Evolutionary conservation across 2,888 invertebrate species (phyloP).

Genomic region (Lordiphosa andalusiaca): DNA sequence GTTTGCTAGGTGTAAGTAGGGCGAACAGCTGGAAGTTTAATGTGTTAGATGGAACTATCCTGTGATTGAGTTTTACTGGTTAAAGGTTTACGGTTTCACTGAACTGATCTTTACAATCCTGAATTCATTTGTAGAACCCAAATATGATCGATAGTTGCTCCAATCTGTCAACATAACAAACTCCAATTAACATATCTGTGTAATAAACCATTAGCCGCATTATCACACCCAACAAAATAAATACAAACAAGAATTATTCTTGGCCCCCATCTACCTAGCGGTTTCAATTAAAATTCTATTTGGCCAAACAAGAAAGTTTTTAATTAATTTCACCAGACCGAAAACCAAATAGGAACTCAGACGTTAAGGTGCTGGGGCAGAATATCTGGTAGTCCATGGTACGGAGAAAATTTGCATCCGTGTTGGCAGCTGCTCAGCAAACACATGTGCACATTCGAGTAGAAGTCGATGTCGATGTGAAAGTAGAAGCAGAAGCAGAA

Average conservation of each 20-base stretch:
- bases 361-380: slow-evolving; percentile 50
- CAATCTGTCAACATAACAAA: slow-evolving; percentile 10
- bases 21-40: no score
- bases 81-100: no score
- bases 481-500: no score
- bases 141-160: slow-evolving; percentile 13
- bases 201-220: slow-evolving; percentile 44
- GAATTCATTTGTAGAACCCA: not conserved
- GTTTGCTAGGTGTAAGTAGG: no score
- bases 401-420: slow-evolving; percentile 39
- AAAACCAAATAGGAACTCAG: slow-evolving; percentile 67
- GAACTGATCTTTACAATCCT: no score
- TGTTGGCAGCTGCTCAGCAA: slow-evolving; percentile 67
- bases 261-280: slow-evolving; percentile 26
- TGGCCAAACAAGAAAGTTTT: slow-evolving; percentile 73
- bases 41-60: no score
- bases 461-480: not conserved
- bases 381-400: slow-evolving; percentile 51
- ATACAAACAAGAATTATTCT: slow-evolving; percentile 7
- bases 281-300: slow-evolving; percentile 70
- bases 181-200: slow-evolving; percentile 10
- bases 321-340: slow-evolving; percentile 79
- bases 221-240: slow-evolving; percentile 51
- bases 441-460: not conserved
- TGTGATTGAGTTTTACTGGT: no score